phyloP scores from a whole-genome alignment of 1,140 invertebrate species.

The Phocides pigmalion region DNA sequence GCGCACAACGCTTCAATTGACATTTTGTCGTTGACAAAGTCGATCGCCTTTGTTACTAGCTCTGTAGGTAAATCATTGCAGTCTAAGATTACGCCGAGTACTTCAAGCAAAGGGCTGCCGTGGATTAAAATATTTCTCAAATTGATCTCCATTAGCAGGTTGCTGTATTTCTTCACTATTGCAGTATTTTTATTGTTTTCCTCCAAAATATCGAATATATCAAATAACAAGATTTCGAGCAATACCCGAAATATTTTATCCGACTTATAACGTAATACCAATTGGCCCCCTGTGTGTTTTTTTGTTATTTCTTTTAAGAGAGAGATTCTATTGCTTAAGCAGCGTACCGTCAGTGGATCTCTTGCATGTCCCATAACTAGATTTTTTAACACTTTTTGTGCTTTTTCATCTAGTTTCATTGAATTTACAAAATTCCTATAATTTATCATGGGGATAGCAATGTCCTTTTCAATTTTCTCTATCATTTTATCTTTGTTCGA shows the following conservation, averaged over 20 bases:
- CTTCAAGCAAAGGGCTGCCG: constrained; percentile 34
- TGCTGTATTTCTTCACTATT: constrained; percentile 24
- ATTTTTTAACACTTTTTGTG: constrained; percentile 11
- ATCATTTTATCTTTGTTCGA: background rate
- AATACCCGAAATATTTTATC: constrained; percentile 22
- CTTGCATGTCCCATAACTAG: constrained; percentile 14
- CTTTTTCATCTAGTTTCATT: background rate
- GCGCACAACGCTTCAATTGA: constrained; percentile 19
- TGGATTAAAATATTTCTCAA: constrained; percentile 37
- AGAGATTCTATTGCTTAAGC: constrained; percentile 23
- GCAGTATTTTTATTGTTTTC: constrained; percentile 5
- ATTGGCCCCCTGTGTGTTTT: constrained; percentile 7
- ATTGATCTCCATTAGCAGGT: constrained; percentile 31
- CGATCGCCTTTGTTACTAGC: constrained; percentile 25
- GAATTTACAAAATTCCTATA: constrained; percentile 13
- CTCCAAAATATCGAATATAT: constrained; percentile 26
- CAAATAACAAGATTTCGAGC: constrained; percentile 33
- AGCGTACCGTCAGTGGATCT: background rate
- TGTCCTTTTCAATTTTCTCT: constrained; percentile 1
- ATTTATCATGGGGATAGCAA: constrained; percentile 1
- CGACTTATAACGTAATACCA: constrained; percentile 27
- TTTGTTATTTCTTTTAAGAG: constrained; percentile 12
- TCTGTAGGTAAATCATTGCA: constrained; percentile 29
- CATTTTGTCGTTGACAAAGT: constrained; percentile 13
- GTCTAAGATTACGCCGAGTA: constrained; percentile 30